phyloP scores from a whole-genome alignment of 1,140 invertebrate genomes.

The Diuraphis noxia region DNA sequence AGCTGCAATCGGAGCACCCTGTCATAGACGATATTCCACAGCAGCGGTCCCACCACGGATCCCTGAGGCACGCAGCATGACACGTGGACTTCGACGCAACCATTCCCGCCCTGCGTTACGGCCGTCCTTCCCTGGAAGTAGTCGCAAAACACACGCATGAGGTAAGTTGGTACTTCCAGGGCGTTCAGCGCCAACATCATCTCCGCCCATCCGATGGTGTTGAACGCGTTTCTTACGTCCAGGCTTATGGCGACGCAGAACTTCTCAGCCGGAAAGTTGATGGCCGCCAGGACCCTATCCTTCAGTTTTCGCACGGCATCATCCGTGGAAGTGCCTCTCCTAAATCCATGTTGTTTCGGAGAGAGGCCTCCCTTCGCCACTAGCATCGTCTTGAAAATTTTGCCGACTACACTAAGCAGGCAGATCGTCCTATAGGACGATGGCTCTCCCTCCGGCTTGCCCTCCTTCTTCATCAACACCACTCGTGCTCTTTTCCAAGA shows the following conservation, averaged over 20 bases:
- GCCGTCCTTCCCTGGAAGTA: not conserved
- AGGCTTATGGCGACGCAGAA: not conserved
- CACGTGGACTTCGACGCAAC: not conserved
- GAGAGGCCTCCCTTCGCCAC: not conserved
- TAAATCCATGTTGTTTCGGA: not conserved
- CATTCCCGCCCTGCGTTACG: not conserved
- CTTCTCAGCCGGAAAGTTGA: not conserved
- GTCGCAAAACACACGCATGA: not conserved
- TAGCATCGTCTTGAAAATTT: not conserved
- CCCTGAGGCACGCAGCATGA: constrained; percentile 23
- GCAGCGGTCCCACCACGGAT: not conserved
- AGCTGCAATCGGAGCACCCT: not conserved
- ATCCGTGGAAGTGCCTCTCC: not conserved
- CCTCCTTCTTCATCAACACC: not conserved
- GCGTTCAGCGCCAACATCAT: not conserved
- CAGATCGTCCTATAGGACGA: not conserved
- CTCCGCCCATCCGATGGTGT: not conserved
- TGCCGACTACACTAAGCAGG: not conserved
- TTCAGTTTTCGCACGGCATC: not conserved
- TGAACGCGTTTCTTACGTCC: not conserved
- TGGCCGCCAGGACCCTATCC: too few relatives aligned
- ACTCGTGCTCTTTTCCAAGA: not conserved
- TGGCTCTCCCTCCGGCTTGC: not conserved
- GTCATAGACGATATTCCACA: constrained; percentile 33
- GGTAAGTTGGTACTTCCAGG: not conserved